phyloP scores from a whole-genome alignment of 2,888 invertebrate species.

The Pristionchus mayeri region DNA sequence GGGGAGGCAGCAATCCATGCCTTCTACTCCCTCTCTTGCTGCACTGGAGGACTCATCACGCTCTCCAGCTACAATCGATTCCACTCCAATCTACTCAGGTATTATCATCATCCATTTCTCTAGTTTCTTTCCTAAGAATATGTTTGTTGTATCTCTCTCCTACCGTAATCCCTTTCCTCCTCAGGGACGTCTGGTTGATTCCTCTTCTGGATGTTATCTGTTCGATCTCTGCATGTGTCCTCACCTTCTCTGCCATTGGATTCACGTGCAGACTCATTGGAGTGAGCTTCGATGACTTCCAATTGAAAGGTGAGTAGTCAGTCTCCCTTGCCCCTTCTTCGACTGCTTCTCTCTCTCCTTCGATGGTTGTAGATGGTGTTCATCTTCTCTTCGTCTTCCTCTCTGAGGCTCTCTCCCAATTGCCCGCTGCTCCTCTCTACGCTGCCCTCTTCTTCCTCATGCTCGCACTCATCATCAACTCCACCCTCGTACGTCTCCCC shows the following conservation, averaged over 20 bases:
- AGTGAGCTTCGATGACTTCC: slow-evolving; percentile 78
- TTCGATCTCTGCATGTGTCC: slow-evolving; percentile 87
- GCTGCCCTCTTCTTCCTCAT: slow-evolving; percentile 87
- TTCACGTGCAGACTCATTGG: slow-evolving; percentile 86
- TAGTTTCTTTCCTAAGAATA: background rate
- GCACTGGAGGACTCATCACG: slow-evolving; percentile 90
- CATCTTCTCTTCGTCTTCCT: slow-evolving; percentile 87
- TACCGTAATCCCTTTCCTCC: slow-evolving; percentile 26
- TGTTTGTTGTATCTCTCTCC: too few relatives aligned
- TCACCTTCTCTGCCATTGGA: slow-evolving; percentile 88
- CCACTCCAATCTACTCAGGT: slow-evolving; percentile 87
- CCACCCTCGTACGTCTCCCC: slow-evolving; percentile 66
- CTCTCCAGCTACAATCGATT: slow-evolving; percentile 89
- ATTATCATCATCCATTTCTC: slow-evolving; percentile 61
- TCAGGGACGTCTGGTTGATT: slow-evolving; percentile 85
- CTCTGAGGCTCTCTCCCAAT: slow-evolving; percentile 85
- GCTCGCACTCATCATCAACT: slow-evolving; percentile 72
- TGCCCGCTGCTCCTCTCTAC: slow-evolving; percentile 88
- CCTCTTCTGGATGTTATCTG: slow-evolving; percentile 86
- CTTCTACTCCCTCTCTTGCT: slow-evolving; percentile 89
- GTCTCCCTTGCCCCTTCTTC: background rate
- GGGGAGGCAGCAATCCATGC: slow-evolving; percentile 89
- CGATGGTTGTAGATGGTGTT: slow-evolving; percentile 62
- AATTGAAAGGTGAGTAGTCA: slow-evolving; percentile 69
- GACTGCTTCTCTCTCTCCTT: background rate